phyloP scores from a whole-genome alignment of 2,888 invertebrate species.

The Sthenelais limicola region DNA sequence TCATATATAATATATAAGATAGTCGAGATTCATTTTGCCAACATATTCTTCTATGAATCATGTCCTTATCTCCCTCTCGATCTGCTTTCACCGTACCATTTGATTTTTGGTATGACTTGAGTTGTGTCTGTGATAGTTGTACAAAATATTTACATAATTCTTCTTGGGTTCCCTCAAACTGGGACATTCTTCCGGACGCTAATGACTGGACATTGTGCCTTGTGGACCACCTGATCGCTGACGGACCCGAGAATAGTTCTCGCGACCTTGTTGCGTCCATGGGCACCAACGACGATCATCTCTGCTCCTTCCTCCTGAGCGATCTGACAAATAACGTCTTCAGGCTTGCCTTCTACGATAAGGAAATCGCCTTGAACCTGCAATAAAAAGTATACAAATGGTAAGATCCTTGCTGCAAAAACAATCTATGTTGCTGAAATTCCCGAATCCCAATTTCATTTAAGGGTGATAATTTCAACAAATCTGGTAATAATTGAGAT shows the following conservation, averaged over 20 bases:
- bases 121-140: no score
- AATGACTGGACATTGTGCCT: slow-evolving; percentile 24
- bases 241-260: slow-evolving; percentile 9
- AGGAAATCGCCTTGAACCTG: slow-evolving; percentile 33
- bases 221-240: slow-evolving; percentile 23
- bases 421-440: no score
- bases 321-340: slow-evolving; percentile 26
- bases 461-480: no score
- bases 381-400: no score
- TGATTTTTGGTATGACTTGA: background rate
- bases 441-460: no score
- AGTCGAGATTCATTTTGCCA: no score
- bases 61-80: background rate
- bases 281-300: slow-evolving; percentile 29
- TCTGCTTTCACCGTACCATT: background rate
- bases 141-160: no score
- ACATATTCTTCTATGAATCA: no score
- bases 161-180: slow-evolving; percentile 13
- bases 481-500: no score
- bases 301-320: slow-evolving; percentile 28
- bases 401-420: no score
- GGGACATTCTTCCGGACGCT: slow-evolving; percentile 24
- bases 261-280: slow-evolving; percentile 25
- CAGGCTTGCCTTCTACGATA: slow-evolving; percentile 17
- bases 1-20: no score